Base-by-base conservation (phyloP, 2,113 vertebrate species). In the Arvicanthis niloticus region DNA sequence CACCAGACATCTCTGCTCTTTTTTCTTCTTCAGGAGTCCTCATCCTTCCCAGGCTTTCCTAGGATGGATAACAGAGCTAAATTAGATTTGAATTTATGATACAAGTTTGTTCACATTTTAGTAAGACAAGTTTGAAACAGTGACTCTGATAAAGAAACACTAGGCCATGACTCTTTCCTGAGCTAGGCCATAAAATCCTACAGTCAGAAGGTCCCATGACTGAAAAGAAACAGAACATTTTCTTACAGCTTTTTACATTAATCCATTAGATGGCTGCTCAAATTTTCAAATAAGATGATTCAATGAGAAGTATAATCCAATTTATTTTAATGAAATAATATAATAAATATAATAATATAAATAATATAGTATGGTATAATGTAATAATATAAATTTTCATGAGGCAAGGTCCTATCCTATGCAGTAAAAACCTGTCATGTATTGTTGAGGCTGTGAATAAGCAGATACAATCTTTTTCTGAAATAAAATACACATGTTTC, bases 221-320 rank as follows among this genome's bases (percentile, higher is more conserved):
- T 85, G 58, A 95, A 90, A 81, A 80, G 53, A 85, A 93, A 8
- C 26, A 92, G 87, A 87, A 45, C 7, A 80, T 72, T 82, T 85
- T 75, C 58, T 76, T 45, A 37, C 10, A 85, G 53, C 5, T 76
- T 97, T 82, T 89, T 60, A 42, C 75, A 91, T 73, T 48, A 87
- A 78, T 6, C 48, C 16, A 78, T 53, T 88, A 88, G 60, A 65
- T 76, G 48, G 37, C 34, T 80, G 21, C 93, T 90, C 76, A 90
- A 91, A 86, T 19, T 82, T 96, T 89, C 37, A 75, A 76, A 62
- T 88, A 40, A 82, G 15, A 72, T 75, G 16, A 58, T 40, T 80
- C 13, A 87, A 70, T 29, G 91, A 86, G 21, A 86, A 91, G 75
- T 45, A 89, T 96, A 91, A 95, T 67, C 22, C 9, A 81, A 87